Evolutionary conservation across 35 echinoderm and acorn worm species (phyloP).

Genomic region (Nesometra sesokonis): DNA sequence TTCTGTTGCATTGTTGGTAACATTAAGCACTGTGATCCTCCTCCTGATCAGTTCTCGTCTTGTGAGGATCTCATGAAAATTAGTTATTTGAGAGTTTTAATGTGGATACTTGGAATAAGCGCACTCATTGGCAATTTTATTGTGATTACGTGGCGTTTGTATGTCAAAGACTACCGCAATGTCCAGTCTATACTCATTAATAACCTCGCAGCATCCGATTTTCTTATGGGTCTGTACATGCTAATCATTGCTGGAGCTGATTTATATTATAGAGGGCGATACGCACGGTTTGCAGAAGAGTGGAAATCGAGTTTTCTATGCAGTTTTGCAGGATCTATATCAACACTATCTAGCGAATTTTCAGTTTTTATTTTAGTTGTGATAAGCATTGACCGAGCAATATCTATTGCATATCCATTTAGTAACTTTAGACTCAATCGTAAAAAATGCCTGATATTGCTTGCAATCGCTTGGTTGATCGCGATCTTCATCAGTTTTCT

Average conservation of each 20-base stretch:
- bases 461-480: constrained; percentile 45
- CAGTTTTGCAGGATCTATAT: constrained; percentile 28
- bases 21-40: constrained; percentile 33
- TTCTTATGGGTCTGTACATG: constrained; percentile 62
- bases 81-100: constrained; percentile 34
- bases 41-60: constrained; percentile 72
- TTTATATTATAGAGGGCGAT: constrained; percentile 27
- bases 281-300: constrained; percentile 13
- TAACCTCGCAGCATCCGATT: constrained; percentile 47
- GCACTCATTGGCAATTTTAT: constrained; percentile 24
- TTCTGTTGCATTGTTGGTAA: constrained; percentile 67
- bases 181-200: constrained; percentile 39
- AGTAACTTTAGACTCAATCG: constrained; percentile 49
- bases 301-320: constrained; percentile 41
- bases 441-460: constrained; percentile 49
- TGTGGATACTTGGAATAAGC: constrained; percentile 75
- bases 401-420: constrained; percentile 29
- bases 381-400: constrained; percentile 37
- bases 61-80: constrained; percentile 68
- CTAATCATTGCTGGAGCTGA: constrained; percentile 53
- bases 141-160: constrained; percentile 5
- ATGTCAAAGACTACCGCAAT: background rate
- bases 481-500: constrained; percentile 64
- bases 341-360: constrained; percentile 43
- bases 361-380: constrained; percentile 52